Evolutionary conservation across 2,888 invertebrate genomes (phyloP), one percentile per base, ranked within the genome.

Genomic region (Allygus modestus): DNA sequence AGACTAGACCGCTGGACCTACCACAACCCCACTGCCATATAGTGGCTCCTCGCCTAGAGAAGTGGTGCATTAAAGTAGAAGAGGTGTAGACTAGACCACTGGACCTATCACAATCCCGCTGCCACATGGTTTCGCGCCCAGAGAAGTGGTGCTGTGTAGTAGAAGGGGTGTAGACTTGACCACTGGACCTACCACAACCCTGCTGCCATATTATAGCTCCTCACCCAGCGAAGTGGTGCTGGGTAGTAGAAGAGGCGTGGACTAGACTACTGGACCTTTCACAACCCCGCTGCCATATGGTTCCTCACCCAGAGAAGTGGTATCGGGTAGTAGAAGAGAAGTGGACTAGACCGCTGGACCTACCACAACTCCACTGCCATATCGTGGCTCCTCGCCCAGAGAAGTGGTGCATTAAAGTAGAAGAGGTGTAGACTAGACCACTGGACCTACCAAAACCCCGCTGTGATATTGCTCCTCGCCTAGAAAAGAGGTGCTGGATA

Each of bases 11-110:
- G 46, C 17, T 46, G 46, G 46, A 17, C 65, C 65, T 65, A 28
- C 65, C 65, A 28, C 65, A 65, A 65, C 65, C 12, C 65, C 12
- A 15, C 65, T 28, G 65, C 65, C 65, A 65, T 28, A 65, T 65
- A n/a, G n/a, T n/a, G 28, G 26, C 15, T 65, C 65, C 65, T 7
- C 46, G 31, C 65, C 65, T 31, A 65, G 65, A 26, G 28, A 4
- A 58, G 58, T 58, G 20, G 12, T 5, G 26, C 2, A 58, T 58
- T 7, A 58, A 58, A n/a, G n/a, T n/a, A n/a, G n/a, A n/a, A 37
- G 37, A 37, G 11, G 37, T 7, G 11, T 11, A 37, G 37, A 37
- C 7, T 37, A 37, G 37, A 37, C 11, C 37, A 11, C 11, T 37
- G 37, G 37, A 9, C 58, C 58, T 58, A 23, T 23, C 58, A 23